Percentiles rank a stretch among this genome's conserved stretches.
Conservation (phyloP, 30 jellyfish, hydroid and myxozoan species). For the Euphysa ruthae region DNA sequence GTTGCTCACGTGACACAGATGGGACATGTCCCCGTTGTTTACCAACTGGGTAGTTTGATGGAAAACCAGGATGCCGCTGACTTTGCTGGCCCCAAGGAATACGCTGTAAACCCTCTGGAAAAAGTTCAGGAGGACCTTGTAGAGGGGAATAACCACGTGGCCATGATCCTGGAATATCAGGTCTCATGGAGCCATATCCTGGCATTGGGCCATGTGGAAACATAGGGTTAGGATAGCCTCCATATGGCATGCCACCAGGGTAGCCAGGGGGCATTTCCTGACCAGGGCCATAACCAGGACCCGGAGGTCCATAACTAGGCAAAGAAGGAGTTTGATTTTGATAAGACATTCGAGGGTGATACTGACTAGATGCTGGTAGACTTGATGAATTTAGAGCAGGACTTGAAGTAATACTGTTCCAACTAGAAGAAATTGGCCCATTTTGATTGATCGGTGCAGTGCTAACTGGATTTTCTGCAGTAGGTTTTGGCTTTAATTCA, state of each 20-base stretch:
- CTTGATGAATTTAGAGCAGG: not conserved
- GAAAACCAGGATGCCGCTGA: constrained; percentile 20
- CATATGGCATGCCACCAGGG: constrained; percentile 5
- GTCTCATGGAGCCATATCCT: constrained; percentile 31
- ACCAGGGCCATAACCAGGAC: constrained; percentile 19
- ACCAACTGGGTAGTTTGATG: constrained; percentile 10
- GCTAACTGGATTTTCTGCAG: not conserved
- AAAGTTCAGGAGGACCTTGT: constrained; percentile 98
- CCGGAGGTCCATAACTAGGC: constrained; percentile 24
- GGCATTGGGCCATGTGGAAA: constrained; percentile 59
- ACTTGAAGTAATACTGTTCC: not conserved
- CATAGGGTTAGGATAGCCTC: constrained; percentile 42
- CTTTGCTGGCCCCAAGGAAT: constrained; percentile 62
- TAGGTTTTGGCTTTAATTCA: not conserved
- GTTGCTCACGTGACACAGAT: constrained; percentile 17
- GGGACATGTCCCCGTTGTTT: constrained; percentile 24
- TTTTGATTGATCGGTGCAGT: not conserved
- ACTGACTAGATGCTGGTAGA: not conserved
- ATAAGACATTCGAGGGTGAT: constrained; percentile 16
- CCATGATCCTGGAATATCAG: constrained; percentile 71
- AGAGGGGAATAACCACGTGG: constrained; percentile 80
- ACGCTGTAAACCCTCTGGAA: constrained; percentile 95
- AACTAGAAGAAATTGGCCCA: no score
- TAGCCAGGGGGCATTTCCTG: constrained; percentile 32
- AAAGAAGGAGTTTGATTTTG: not conserved